A percentile compares a stretch with the other conserved stretches of the same genome.
Conservation (phyloP, 1,140 invertebrate genomes). For the Ceratosolen fusciceps region DNA sequence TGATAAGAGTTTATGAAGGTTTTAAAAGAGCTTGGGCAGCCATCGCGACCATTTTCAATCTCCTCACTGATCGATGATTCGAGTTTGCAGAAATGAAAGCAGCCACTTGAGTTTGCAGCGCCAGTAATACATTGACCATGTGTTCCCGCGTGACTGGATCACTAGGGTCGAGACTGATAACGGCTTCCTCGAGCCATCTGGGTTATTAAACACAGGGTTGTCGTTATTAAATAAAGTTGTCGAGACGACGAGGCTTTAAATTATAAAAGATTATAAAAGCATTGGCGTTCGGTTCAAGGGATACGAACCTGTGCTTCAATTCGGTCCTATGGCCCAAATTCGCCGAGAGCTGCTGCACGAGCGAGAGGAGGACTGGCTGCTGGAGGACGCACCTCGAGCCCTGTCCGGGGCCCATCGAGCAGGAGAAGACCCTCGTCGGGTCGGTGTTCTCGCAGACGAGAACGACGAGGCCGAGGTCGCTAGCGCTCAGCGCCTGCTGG, state of each 20-base stretch:
- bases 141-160: constrained; percentile 87
- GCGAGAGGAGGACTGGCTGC: constrained; percentile 89
- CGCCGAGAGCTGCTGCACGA: constrained; percentile 92
- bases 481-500: constrained; percentile 88
- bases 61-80: constrained; percentile 77
- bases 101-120: constrained; percentile 82
- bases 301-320: constrained; percentile 91
- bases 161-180: constrained; percentile 84
- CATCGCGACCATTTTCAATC: constrained; percentile 86
- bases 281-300: too few relatives aligned
- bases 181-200: constrained; percentile 90
- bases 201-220: too few relatives aligned
- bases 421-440: constrained; percentile 82
- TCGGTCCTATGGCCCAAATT: constrained; percentile 89
- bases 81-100: constrained; percentile 80
- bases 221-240: too few relatives aligned
- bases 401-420: constrained; percentile 72
- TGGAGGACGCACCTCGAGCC: constrained; percentile 68
- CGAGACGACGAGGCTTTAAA: too few relatives aligned
- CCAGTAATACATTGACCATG: constrained; percentile 83
- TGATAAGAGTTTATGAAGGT: constrained; percentile 36
- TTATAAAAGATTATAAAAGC: too few relatives aligned
- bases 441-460: constrained; percentile 87
- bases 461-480: constrained; percentile 87
- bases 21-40: constrained; percentile 77